Base-by-base conservation (phyloP, 30 jellyfish, hydroid and myxozoan species). In the Pseudorhiza aurosa region DNA sequence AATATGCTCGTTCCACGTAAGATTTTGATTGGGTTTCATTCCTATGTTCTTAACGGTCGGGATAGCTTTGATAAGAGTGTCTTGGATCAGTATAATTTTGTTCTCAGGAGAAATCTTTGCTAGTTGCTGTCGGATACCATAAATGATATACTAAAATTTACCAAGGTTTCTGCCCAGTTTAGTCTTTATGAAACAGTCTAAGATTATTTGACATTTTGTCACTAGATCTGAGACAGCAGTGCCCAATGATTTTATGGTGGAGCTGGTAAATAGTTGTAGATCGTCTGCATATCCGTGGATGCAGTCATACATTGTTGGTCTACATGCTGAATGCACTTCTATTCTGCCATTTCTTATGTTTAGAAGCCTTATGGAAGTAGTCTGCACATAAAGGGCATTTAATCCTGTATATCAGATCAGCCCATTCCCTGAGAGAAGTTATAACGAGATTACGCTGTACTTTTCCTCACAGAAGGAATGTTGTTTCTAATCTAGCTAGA, bases 221-320 rank as follows among this genome's bases (percentile, higher is more conserved):
- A 30, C 77, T 63, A 63, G 77, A 2, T 63, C 77, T 29, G 77
- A 63, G 57, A 35, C 57, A 25, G 77, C 77, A 63, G 57, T 29
- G 22, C 22, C 77, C 22, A 35, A 30, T 35, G 24, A 27, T 18
- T 63, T 63, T n/a, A 32, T 57, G 57, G 77, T 63, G 77, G 30
- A 63, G 77, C 77, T 63, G 24, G 57, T 63, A 30, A 63, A 63
- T 63, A 63, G 77, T 11, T 63, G 57, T 8, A 63, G 57, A 63
- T 63, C 77, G 22, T 63, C 57, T 29, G 57, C 77, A 63, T 63
- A 63, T 32, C 77, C 77, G 77, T 63, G 57, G 35, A 63, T 63
- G 42, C 77, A 11, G 57, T 56, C 21, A 56, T n/a, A n/a, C n/a
- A n/a, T n/a, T n/a, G n/a, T n/a, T n/a, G n/a, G n/a, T n/a, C n/a